These are phyloP conservation scores for Bombus sibiricus DNA, from an alignment of 1,140 invertebrate species.

Conservation along the genomic window DNA sequence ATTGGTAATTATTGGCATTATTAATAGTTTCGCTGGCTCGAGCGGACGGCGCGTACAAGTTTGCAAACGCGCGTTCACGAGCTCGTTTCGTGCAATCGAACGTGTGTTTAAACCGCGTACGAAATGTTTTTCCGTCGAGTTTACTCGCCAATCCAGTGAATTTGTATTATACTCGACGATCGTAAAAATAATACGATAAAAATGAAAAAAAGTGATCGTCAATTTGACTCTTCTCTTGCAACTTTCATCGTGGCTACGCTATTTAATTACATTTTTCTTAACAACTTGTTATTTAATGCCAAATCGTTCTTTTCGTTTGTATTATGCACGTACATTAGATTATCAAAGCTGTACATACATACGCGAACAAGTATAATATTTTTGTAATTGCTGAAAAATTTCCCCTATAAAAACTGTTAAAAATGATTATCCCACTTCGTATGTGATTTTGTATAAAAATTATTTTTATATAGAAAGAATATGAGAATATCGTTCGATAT, in stretches of 20 bases:
- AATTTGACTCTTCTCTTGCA: no score
- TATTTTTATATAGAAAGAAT: background rate
- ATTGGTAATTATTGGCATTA: slow-evolving; percentile 69
- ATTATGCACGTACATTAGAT: no score
- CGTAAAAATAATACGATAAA: background rate
- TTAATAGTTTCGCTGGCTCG: slow-evolving; percentile 60
- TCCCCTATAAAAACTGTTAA: background rate
- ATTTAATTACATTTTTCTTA: no score
- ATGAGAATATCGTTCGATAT: no score
- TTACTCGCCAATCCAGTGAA: background rate
- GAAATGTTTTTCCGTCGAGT: background rate
- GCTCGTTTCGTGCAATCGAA: background rate
- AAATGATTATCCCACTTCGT: background rate
- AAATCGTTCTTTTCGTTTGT: no score
- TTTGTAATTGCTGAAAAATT: background rate
- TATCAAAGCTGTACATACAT: no score
- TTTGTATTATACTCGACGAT: background rate
- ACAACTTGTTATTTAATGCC: no score
- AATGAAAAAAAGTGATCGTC: no score
- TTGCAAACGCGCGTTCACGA: background rate
- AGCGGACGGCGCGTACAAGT: slow-evolving; percentile 5
- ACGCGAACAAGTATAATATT: background rate
- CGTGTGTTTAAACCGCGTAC: background rate
- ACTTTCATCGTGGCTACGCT: no score
- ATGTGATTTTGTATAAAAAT: background rate